Base-by-base conservation (phyloP, 1,140 invertebrate genomes). In the Drosophila trapezifrons region DNA sequence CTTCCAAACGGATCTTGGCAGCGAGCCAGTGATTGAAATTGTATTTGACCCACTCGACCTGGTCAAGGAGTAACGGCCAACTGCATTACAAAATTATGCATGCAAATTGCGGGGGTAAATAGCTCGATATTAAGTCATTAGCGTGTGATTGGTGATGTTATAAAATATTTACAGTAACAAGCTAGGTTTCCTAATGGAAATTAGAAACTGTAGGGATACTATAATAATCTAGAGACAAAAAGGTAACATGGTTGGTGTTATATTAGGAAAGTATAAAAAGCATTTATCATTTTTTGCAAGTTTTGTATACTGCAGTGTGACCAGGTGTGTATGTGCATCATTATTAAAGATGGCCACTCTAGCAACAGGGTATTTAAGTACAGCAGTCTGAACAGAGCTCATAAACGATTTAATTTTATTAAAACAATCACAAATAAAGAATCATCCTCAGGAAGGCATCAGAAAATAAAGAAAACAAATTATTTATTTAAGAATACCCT, bases 1-100 rank as follows among this genome's bases (percentile, higher is more conserved):
- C 67, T 70, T 71, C 32, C 22, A 47, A 47, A n/a, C 51, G 43
- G 35, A 71, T 58, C 69, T 17, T 46, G 69, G 69, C 69, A 57
- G 32, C 37, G 17, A 47, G 46, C 64, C 47, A 67, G 46, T 17
- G 25, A 35, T 29, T 38, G 25, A 66, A 27, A 20, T 45, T 66
- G 17, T 40, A 22, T 27, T 47, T 49, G 55, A 49, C 42, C 42
- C 54, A 42, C 32, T 40, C 43, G 59, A 65, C 58, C 64, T 67
- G 64, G 62, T 35, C 43, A 43, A 32, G 43, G 25, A 67, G 64
- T 32, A 32, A 32, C 12, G 15, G 35, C 15, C n/a, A 63, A 75
- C 52, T 62, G 69, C 45, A 56, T 20, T 25, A 27, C 32, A 67
- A 62, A 66, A 80, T 73, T 72, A 80, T 74, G 65, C 20, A 63